These are phyloP conservation scores for Phalacrocorax carbo DNA, from an alignment of 2,113 vertebrate species.

Conservation along the genomic window DNA sequence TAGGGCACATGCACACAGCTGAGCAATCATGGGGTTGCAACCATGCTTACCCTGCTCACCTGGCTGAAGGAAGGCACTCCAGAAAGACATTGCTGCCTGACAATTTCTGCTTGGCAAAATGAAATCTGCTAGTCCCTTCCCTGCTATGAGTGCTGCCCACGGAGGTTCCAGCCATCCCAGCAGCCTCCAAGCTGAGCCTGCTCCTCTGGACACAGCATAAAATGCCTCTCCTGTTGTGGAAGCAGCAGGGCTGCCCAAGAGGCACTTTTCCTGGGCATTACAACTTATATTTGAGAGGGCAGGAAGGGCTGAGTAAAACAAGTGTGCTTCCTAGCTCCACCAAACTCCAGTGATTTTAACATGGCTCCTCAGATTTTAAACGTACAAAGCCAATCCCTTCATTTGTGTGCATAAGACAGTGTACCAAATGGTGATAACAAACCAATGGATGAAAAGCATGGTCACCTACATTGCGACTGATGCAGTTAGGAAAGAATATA, in stretches of 20 bases:
- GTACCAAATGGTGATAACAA: not conserved
- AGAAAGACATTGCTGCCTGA: fast-evolving
- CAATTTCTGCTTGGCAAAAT: not conserved
- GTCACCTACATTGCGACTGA: not conserved
- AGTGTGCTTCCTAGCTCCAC: not conserved
- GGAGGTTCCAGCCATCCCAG: fast-evolving
- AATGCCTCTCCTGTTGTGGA: not conserved
- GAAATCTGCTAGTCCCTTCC: not conserved
- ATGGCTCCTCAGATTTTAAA: not conserved
- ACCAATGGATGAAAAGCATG: not conserved
- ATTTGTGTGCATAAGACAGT: fast-evolving
- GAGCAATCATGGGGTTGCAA: not conserved
- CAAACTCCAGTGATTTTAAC: not conserved
- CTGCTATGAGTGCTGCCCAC: not conserved
- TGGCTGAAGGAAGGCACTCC: not conserved
- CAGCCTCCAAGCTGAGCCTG: not conserved
- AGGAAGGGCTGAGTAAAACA: not conserved
- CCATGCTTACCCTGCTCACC: not conserved
- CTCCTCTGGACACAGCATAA: not conserved
- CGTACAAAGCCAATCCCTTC: not conserved
- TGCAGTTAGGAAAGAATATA: not conserved
- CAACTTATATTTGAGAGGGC: not conserved
- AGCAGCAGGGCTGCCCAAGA: not conserved
- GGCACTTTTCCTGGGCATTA: not conserved
- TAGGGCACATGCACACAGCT: fast-evolving